A percentile compares a stretch with the other conserved stretches of the same genome.
Evolutionary conservation across 2,888 invertebrate genomes (phyloP).

Genomic region (Dolichopus griseipennis): DNA sequence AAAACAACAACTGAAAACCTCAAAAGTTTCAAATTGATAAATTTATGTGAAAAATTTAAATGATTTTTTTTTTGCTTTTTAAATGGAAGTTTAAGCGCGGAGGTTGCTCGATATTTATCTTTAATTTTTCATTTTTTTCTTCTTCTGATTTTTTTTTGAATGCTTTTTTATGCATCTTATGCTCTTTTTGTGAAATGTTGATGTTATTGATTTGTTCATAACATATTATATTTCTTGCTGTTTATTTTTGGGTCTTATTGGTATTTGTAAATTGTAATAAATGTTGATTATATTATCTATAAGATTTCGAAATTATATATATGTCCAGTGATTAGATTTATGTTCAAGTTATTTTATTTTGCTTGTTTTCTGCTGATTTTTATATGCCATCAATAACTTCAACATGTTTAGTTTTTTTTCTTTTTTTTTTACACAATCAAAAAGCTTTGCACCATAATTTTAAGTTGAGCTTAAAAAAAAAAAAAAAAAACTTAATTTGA

Average conservation of each 20-base stretch:
- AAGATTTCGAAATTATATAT: neutral
- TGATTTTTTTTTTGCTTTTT: neutral
- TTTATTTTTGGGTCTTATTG: neutral
- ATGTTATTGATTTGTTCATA: neutral
- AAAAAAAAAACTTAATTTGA: too few relatives aligned
- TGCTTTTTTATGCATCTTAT: neutral
- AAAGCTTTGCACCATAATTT: too few relatives aligned
- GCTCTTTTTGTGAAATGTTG: neutral
- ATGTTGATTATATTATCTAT: neutral
- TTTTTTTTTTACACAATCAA: too few relatives aligned
- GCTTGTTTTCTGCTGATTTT: too few relatives aligned
- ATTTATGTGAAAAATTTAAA: constrained; percentile 3
- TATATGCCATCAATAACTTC: too few relatives aligned
- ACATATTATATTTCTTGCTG: neutral
- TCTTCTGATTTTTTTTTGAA: neutral
- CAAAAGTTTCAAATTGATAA: neutral
- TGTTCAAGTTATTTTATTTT: neutral
- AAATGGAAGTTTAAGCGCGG: neutral
- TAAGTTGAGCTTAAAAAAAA: too few relatives aligned
- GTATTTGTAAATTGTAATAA: neutral
- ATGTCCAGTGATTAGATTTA: neutral
- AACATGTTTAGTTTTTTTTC: too few relatives aligned
- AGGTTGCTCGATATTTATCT: neutral
- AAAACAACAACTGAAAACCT: neutral
- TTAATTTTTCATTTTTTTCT: neutral